Evolutionary conservation across 2,888 invertebrate genomes (phyloP).

Genomic region (Thymelicus sylvestris): DNA sequence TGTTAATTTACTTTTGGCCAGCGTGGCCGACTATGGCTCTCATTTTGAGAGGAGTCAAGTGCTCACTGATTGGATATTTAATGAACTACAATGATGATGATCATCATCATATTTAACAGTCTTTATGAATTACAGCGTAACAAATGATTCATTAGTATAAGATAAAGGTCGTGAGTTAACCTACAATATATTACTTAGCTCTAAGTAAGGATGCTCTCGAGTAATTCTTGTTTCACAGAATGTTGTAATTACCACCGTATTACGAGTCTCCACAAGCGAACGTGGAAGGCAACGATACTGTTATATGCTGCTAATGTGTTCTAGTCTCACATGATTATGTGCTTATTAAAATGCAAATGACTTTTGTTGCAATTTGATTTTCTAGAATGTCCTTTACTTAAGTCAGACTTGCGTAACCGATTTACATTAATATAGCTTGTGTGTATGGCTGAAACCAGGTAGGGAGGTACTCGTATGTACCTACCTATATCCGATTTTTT

Average conservation of each 20-base stretch:
- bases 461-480: too few species aligned
- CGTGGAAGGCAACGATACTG: conserved; percentile 13
- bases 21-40: too few species aligned
- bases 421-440: not conserved
- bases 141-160: too few species aligned
- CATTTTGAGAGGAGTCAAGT: too few species aligned
- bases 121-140: too few species aligned
- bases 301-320: conserved; percentile 29
- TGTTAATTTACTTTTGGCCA: too few species aligned
- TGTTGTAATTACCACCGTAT: conserved; percentile 7
- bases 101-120: too few species aligned
- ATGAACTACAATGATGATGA: too few species aligned
- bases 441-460: not conserved
- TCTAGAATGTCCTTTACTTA: conserved; percentile 19
- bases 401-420: not conserved
- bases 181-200: not conserved
- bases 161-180: not conserved
- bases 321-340: conserved; percentile 23
- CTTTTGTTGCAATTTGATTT: conserved; percentile 24
- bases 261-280: conserved; percentile 3
- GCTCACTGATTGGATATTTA: too few species aligned
- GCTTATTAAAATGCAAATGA: conserved; percentile 33
- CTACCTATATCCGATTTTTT: too few species aligned
- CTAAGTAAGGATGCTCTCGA: not conserved
- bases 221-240: conserved; percentile 7